These are phyloP conservation scores for Monochamus alternatus DNA, from an alignment of 2,888 invertebrate genomes.

Conservation along the genomic window DNA sequence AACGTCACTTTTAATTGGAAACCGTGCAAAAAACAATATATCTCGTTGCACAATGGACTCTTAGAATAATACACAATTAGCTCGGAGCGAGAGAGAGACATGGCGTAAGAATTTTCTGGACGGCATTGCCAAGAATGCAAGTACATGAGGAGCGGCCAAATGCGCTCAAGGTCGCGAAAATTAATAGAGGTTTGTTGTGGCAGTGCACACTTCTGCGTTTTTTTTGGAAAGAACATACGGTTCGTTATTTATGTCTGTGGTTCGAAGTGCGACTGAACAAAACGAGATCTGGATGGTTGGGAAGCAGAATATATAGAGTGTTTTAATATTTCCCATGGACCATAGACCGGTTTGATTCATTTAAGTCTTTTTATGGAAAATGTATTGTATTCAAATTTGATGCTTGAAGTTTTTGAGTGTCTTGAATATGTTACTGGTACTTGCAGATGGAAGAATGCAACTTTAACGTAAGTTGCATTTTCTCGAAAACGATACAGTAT, in stretches of 20 bases:
- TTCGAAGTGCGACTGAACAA: not conserved
- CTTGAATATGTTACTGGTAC: too few relatives aligned
- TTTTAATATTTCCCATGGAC: too few relatives aligned
- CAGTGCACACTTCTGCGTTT: not conserved
- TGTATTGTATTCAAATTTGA: too few relatives aligned
- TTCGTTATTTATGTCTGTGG: not conserved
- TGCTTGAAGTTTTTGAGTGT: too few relatives aligned
- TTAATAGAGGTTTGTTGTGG: conserved; percentile 1
- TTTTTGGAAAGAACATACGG: not conserved
- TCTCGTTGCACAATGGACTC: conserved; percentile 42
- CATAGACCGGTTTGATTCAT: too few relatives aligned
- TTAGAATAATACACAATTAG: conserved; percentile 29
- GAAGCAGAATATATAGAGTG: too few relatives aligned
- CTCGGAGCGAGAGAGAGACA: conserved; percentile 1
- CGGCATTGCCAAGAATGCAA: conserved; percentile 48
- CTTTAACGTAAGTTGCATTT: too few relatives aligned
- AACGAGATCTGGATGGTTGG: not conserved
- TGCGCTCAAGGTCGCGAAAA: conserved; percentile 28
- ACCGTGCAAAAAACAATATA: conserved; percentile 39
- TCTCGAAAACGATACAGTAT: too few relatives aligned
- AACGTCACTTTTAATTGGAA: conserved; percentile 43
- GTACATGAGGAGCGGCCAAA: conserved; percentile 27
- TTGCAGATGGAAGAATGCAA: too few relatives aligned
- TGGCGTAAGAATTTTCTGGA: conserved; percentile 43
- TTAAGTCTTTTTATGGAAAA: too few relatives aligned